A percentile compares a stretch with the other conserved stretches of the same genome.
Conservation (phyloP, 2,888 invertebrate species). For the Brachycybe producta region DNA sequence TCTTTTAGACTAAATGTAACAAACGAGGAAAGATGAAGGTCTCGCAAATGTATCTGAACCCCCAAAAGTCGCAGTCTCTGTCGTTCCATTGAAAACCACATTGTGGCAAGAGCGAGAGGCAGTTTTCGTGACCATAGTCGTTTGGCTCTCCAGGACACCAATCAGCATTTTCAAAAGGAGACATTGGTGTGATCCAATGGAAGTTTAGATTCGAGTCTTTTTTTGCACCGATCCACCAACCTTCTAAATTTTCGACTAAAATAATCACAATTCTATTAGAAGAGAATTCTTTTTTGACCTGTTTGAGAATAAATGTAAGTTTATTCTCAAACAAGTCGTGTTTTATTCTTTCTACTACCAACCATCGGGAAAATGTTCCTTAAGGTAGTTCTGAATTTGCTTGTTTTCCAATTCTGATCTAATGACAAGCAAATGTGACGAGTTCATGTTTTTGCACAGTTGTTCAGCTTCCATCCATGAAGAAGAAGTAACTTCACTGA, state of each 20-base stretch:
- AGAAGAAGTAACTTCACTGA: neutral
- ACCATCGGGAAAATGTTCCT: too few relatives aligned
- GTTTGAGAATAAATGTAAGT: too few relatives aligned
- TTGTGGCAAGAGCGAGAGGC: neutral
- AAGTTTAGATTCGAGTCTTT: neutral
- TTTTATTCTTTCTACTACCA: too few relatives aligned
- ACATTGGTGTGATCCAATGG: neutral
- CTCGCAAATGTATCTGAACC: constrained; percentile 4
- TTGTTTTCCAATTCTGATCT: too few relatives aligned
- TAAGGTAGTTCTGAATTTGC: too few relatives aligned
- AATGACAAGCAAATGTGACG: too few relatives aligned
- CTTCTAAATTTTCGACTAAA: neutral
- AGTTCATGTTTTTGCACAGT: neutral
- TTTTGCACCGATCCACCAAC: constrained; percentile 8
- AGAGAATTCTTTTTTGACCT: too few relatives aligned
- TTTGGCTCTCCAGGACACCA: constrained; percentile 8
- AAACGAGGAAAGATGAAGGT: too few relatives aligned
- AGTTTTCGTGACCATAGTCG: constrained; percentile 2
- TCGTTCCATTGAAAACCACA: constrained; percentile 8
- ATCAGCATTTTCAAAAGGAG: neutral
- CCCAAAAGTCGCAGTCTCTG: neutral
- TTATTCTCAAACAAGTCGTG: too few relatives aligned
- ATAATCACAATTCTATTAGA: too few relatives aligned
- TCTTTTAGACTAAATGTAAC: too few relatives aligned
- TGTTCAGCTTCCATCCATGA: neutral